Conservation (phyloP, 2,113 vertebrate genomes). For the Polypterus senegalus region DNA sequence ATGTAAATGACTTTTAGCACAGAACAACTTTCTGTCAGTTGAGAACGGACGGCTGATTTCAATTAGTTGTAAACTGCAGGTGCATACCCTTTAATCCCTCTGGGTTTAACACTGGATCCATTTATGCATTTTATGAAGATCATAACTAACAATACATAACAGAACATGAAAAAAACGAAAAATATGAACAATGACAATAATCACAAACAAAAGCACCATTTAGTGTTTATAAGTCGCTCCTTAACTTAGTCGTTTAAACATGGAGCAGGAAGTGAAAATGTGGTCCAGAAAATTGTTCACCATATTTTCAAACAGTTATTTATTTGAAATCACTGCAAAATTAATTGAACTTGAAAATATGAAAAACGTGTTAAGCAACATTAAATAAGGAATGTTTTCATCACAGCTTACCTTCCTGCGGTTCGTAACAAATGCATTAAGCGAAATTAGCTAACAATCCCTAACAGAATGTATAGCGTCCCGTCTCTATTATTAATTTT, state of each 20-base stretch:
- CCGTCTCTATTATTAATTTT: too few relatives aligned
- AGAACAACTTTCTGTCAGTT: not conserved
- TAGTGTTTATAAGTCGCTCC: not conserved
- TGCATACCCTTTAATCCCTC: not conserved
- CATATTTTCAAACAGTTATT: not conserved
- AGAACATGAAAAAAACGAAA: not conserved
- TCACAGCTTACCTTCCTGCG: too few relatives aligned
- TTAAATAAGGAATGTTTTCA: too few relatives aligned
- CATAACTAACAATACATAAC: slow-evolving; percentile 5
- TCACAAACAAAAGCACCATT: slow-evolving; percentile 3
- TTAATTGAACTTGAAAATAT: too few relatives aligned
- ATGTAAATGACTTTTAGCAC: not conserved
- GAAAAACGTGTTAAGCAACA: too few relatives aligned
- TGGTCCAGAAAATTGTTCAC: not conserved
- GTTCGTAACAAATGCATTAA: too few relatives aligned
- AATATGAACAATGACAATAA: slow-evolving; percentile 1
- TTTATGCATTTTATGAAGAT: slow-evolving; percentile 5
- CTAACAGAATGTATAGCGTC: too few relatives aligned
- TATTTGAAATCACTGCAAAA: too few relatives aligned
- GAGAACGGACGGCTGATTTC: not conserved
- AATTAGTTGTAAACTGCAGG: not conserved
- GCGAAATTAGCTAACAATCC: too few relatives aligned
- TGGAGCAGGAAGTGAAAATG: not conserved
- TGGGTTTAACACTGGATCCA: not conserved
- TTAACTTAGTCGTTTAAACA: slow-evolving; percentile 1